These are phyloP conservation scores for Trissoscelio sp. DNA, from an alignment of 2,888 invertebrate genomes.

Conservation along the genomic window DNA sequence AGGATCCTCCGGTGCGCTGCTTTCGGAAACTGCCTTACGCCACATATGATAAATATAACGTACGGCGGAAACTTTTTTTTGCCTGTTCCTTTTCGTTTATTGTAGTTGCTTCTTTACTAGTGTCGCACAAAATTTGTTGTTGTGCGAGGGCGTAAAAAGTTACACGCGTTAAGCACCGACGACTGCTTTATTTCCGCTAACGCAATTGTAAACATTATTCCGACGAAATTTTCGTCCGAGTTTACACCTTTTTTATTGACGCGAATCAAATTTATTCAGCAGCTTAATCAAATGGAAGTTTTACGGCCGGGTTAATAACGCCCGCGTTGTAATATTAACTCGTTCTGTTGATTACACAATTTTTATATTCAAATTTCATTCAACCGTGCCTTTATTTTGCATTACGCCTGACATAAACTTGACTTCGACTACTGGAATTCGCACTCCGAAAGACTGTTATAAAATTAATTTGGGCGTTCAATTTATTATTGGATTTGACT, in stretches of 20 bases:
- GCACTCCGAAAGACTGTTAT: neutral
- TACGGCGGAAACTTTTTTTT: conserved; percentile 74
- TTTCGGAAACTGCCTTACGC: too few species aligned
- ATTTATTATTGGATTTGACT: too few species aligned
- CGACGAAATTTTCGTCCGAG: conserved; percentile 18
- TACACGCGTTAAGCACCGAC: too few species aligned
- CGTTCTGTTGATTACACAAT: neutral
- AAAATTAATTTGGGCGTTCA: too few species aligned
- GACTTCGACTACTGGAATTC: conserved; percentile 2
- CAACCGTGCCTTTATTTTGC: neutral
- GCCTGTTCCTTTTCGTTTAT: conserved; percentile 41
- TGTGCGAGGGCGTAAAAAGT: too few species aligned
- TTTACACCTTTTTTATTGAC: conserved; percentile 23
- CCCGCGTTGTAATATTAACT: neutral
- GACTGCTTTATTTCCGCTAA: neutral
- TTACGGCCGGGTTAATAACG: conserved; percentile 16
- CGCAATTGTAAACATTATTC: conserved; percentile 17
- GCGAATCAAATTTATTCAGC: neutral
- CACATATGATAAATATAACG: conserved; percentile 78
- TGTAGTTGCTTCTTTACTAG: conserved; percentile 30
- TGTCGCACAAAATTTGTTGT: conserved; percentile 41
- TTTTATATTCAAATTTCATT: neutral
- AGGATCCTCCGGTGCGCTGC: too few species aligned
- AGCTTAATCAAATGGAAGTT: conserved; percentile 31
- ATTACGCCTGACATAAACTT: conserved; percentile 1